These are phyloP conservation scores for Helicoverpa zea DNA, from an alignment of 1,140 invertebrate species.

Conservation along the genomic window DNA sequence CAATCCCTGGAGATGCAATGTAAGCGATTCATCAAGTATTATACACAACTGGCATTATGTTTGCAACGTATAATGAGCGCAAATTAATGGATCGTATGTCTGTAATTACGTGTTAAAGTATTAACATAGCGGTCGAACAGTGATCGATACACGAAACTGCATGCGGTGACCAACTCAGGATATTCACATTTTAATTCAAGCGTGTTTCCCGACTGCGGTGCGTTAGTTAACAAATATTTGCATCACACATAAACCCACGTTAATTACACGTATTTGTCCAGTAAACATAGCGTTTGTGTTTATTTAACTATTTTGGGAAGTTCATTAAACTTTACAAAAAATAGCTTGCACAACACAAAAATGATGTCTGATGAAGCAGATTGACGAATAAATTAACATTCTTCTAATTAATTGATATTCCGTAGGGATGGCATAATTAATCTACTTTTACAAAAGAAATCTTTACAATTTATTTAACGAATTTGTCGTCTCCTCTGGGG, in stretches of 20 bases:
- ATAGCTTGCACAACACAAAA: background rate
- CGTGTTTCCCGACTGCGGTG: constrained; percentile 16
- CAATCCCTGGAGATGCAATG: background rate
- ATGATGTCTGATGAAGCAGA: background rate
- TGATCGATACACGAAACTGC: constrained; percentile 28
- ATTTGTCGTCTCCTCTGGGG: constrained; percentile 20
- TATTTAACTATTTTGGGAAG: background rate
- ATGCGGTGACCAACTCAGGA: constrained; percentile 20
- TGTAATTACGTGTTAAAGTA: constrained; percentile 41
- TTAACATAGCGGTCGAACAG: constrained; percentile 15
- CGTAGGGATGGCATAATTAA: constrained; percentile 21
- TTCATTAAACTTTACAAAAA: background rate
- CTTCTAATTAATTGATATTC: constrained; percentile 21
- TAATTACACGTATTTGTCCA: constrained; percentile 12
- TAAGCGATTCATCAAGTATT: background rate
- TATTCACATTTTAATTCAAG: constrained; percentile 24
- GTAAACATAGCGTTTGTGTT: background rate
- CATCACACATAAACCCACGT: constrained; percentile 31
- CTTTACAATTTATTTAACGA: constrained; percentile 25
- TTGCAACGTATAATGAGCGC: background rate
- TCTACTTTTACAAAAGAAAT: constrained; percentile 23
- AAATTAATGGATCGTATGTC: constrained; percentile 35
- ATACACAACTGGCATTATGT: too few relatives aligned
- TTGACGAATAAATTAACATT: constrained; percentile 8
- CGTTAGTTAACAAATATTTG: constrained; percentile 36